Base-by-base conservation (phyloP, 53 echinoderm and acorn worm genomes). In the Henricia sp. region DNA sequence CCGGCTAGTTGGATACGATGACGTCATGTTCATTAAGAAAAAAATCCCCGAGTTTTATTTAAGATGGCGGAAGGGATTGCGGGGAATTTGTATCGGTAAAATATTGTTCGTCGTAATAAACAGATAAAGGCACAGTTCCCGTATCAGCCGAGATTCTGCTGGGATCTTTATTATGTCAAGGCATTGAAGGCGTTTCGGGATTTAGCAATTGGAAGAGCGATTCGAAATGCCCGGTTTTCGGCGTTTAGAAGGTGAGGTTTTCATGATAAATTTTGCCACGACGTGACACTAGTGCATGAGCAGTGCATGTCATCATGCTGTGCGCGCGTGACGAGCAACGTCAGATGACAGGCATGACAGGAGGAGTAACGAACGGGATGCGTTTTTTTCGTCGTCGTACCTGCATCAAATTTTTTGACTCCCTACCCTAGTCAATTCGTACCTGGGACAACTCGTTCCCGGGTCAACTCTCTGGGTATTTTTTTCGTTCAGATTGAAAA, bases 21-120 rank as follows among this genome's bases (percentile, higher is more conserved):
- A 80, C 80, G 80, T 80, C 80, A 80, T 64, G 57, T 63, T 77
- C 48, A 63, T 80, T 23, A 63, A 63, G 16, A 64, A 64, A 64
- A 58, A 80, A 44, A 44, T 30, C 62, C 63, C 34, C 21, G 36
- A 24, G 38, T 52, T 10, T 1, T 12, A 60, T 2, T 42, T 70
- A 80, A 52, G 44, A 80, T 80, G 80, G 80, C 80, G 80, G 80
- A 80, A 21, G 20, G 48, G 46, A 63, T 3, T 46, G 33, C 21
- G 28, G 35, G 30, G 20, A 12, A 4, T 21, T 41, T 16, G 17
- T 1, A 30, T 20, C 62, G n/a, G 37, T 80, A 11, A 63, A 80
- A 64, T 80, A 80, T 80, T 80, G 20, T 62, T 80, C 33, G 2
- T 36, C 14, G 28, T 44, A 63, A n/a, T 1, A n/a, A 64, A 20